Evolutionary conservation across 1,140 invertebrate species (phyloP), one percentile per base, ranked within the genome.

Genomic region (Gyrodactylus bullatarudis): DNA sequence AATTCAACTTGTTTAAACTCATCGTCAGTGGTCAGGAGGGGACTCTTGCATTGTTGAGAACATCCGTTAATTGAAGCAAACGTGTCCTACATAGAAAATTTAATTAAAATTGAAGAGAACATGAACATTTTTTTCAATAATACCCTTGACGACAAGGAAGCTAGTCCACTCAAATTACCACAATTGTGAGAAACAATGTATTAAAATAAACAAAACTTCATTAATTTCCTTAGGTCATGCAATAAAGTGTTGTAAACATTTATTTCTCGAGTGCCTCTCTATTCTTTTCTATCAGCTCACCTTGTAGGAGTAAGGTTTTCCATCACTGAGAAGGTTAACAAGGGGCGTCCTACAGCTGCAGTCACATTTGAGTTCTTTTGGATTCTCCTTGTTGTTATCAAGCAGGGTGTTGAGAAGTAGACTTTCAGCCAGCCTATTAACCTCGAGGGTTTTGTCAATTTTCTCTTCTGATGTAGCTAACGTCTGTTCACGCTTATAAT

Each of bases 261-360:
- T n/a, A n/a, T n/a, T n/a, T n/a, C n/a, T n/a, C n/a, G n/a, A n/a
- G n/a, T n/a, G n/a, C n/a, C n/a, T n/a, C n/a, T n/a, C n/a, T n/a
- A n/a, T n/a, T n/a, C n/a, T n/a, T n/a, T n/a, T n/a, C n/a, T n/a
- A n/a, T 8, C n/a, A 24, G 73, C 71, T 23, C 22, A 69, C n/a
- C 74, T 77, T n/a, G 74, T 75, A 24, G 72, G 74, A 1, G 76
- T 76, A 73, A 73, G 71, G 26, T 74, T 76, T 68, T 74, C 68
- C 54, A 70, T 54, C 0, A 19, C 75, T 23, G 54, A 73, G 26
- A 76, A 76, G 69, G 34, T 75, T 16, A 74, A 75, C 23, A 74
- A 69, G 69, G 26, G 68, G 54, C 72, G 74, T 20, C 71, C 74
- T 23, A 73, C 72, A 8, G 75, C 75, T 71, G 70, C 72, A 21